phyloP scores from a whole-genome alignment of 2,888 invertebrate genomes.

The Macropis europaea region DNA sequence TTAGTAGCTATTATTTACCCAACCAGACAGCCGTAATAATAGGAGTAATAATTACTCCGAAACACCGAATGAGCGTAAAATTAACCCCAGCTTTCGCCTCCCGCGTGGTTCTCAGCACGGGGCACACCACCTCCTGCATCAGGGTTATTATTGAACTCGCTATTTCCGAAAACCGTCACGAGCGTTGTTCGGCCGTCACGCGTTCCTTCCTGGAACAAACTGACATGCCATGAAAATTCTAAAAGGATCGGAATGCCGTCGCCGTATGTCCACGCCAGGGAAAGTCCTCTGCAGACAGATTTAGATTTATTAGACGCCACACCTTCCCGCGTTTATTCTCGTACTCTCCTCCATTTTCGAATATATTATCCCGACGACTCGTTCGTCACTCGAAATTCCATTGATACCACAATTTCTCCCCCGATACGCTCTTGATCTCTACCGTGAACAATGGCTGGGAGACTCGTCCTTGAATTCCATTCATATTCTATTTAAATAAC shows the following conservation, averaged over 20 bases:
- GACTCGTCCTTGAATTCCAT: constrained; percentile 9
- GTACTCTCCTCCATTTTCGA: background rate
- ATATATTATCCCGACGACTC: background rate
- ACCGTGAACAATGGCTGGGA: constrained; percentile 19
- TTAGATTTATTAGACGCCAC: constrained; percentile 29
- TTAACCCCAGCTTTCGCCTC: constrained; percentile 54
- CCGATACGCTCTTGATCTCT: background rate
- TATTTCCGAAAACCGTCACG: constrained; percentile 59
- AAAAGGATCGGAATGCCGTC: constrained; percentile 38
- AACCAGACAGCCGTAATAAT: constrained; percentile 1
- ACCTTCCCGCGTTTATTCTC: constrained; percentile 9
- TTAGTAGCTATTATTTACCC: background rate
- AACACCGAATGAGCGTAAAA: constrained; percentile 19
- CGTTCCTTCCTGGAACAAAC: constrained; percentile 36
- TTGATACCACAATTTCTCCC: background rate
- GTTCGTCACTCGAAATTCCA: background rate
- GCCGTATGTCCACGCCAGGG: background rate
- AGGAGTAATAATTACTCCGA: constrained; percentile 14
- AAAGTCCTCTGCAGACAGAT: constrained; percentile 17
- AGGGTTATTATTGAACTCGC: constrained; percentile 57
- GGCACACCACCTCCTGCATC: constrained; percentile 66
- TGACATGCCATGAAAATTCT: constrained; percentile 37
- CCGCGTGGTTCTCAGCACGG: constrained; percentile 63
- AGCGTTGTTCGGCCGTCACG: background rate
- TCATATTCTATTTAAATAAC: constrained; percentile 1